Percentiles rank a stretch among this genome's conserved stretches.
phyloP scores from a whole-genome alignment of 2,797 vertebrate genomes.

The Chanos chanos region DNA sequence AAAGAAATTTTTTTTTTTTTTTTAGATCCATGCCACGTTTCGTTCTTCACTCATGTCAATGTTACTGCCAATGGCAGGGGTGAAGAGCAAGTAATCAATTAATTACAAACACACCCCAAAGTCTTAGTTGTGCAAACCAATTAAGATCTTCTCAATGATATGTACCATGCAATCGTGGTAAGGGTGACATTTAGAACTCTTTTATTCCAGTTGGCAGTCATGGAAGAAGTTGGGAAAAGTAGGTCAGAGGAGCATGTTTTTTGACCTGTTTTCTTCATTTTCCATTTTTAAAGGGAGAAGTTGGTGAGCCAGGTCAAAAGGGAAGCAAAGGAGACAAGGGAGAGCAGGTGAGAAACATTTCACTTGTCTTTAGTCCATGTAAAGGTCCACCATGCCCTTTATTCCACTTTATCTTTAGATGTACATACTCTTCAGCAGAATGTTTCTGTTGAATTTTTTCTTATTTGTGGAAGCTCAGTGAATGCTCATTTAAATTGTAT shows the following conservation, averaged over 20 bases:
- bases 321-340: conserved; percentile 97
- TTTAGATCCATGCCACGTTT: conserved; percentile 51
- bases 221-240: conserved; percentile 18
- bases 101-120: conserved; percentile 61
- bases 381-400: no score
- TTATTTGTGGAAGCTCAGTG: no score
- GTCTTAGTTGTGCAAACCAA: conserved; percentile 61
- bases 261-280: conserved; percentile 29
- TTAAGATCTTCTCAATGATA: conserved; percentile 61
- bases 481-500: no score
- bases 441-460: no score
- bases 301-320: conserved; percentile 96
- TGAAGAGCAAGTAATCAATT: conserved; percentile 62
- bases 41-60: conserved; percentile 46
- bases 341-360: conserved; percentile 83
- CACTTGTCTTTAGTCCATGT: no score
- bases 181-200: conserved; percentile 56
- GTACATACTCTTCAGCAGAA: no score
- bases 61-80: conserved; percentile 42
- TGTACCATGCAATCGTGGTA: conserved; percentile 46
- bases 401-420: no score
- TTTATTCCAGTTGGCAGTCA: background rate
- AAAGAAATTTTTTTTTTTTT: conserved; percentile 29
- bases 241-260: background rate
- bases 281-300: conserved; percentile 85